Percentiles rank a stretch among this genome's conserved stretches.
Conservation (phyloP, 2,113 vertebrate genomes). For the Mandrillus leucophaeus region DNA sequence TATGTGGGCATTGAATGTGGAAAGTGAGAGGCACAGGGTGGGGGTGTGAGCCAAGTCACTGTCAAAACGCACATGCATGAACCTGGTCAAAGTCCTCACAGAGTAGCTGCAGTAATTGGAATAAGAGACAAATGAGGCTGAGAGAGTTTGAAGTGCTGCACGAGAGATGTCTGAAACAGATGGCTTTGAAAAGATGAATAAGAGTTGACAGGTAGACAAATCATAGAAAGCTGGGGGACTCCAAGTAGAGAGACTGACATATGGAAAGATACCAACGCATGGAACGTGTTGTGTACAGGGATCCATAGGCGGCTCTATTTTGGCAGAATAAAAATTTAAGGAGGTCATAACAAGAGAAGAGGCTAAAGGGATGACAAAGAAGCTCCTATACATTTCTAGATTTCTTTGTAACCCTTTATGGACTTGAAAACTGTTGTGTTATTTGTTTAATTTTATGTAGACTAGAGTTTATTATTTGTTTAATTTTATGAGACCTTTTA, state of each 20-base stretch:
- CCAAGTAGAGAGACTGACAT: not conserved
- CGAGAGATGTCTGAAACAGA: not conserved
- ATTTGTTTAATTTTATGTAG: constrained; percentile 16
- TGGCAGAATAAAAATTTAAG: not conserved
- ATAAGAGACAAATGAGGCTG: not conserved
- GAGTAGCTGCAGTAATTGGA: rapidly evolving
- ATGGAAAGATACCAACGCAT: not conserved
- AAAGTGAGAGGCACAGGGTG: not conserved
- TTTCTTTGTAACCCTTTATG: not conserved
- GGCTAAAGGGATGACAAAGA: not conserved
- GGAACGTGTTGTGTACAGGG: not conserved
- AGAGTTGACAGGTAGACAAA: not conserved
- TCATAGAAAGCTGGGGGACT: not conserved
- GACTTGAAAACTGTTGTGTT: not conserved
- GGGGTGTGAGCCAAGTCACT: rapidly evolving
- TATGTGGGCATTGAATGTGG: rapidly evolving
- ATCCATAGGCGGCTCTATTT: not conserved
- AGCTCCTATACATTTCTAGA: not conserved
- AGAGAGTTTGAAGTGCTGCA: not conserved
- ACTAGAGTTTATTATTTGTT: not conserved
- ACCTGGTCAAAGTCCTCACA: too few relatives aligned
- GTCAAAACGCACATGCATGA: not conserved
- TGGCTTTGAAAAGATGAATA: not conserved
- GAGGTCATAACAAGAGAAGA: not conserved
- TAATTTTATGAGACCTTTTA: not conserved